These are phyloP conservation scores for Hyles euphorbiae DNA, from an alignment of 1,140 invertebrate species.

Conservation along the genomic window DNA sequence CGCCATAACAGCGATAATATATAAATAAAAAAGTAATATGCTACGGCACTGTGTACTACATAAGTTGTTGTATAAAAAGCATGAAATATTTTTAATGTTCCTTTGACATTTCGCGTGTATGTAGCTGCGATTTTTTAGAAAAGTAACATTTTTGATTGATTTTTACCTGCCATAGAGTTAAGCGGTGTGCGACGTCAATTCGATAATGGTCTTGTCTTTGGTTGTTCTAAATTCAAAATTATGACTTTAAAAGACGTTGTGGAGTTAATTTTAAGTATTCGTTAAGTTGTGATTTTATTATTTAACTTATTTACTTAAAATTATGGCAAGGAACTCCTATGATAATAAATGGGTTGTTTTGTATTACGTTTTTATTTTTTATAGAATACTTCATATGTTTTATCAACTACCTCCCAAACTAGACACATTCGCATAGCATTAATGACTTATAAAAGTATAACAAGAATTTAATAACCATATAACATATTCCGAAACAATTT, in stretches of 20 bases:
- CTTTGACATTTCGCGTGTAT: conserved; percentile 30
- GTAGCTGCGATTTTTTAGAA: conserved; percentile 41
- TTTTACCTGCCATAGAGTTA: conserved; percentile 71
- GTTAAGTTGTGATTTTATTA: conserved; percentile 72
- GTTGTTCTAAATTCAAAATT: conserved; percentile 36
- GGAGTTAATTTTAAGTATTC: conserved; percentile 70
- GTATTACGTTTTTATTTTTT: conserved; percentile 32
- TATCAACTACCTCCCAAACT: too few species aligned
- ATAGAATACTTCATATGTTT: background rate
- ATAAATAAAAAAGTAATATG: too few species aligned
- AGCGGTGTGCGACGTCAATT: conserved; percentile 54
- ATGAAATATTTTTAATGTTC: too few species aligned
- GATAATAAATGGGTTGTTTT: conserved; percentile 63
- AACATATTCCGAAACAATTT: too few species aligned
- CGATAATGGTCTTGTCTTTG: conserved; percentile 18
- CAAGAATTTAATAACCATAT: too few species aligned
- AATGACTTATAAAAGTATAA: too few species aligned
- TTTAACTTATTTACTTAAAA: conserved; percentile 72
- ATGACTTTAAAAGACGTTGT: conserved; percentile 45
- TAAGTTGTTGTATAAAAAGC: too few species aligned
- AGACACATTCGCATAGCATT: too few species aligned
- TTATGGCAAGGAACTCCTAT: conserved; percentile 68
- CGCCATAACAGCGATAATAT: too few species aligned
- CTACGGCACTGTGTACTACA: too few species aligned
- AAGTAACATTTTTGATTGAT: conserved; percentile 53